These are phyloP conservation scores for Podarcis muralis DNA, from an alignment of 2,113 vertebrate genomes.

Conservation along the genomic window DNA sequence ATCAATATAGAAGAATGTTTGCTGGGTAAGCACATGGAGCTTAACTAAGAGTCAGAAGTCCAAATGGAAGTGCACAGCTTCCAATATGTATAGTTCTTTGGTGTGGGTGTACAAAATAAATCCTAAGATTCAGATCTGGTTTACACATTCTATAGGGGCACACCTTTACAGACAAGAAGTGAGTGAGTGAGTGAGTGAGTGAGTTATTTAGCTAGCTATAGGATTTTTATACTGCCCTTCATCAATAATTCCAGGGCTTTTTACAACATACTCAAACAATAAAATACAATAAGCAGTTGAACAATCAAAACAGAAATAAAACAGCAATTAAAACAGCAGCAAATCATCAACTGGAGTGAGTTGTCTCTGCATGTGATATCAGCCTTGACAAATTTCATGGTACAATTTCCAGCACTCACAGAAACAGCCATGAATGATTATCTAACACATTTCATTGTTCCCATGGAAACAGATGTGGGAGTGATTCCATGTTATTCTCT, in stretches of 20 bases:
- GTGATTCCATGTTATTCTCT: neutral
- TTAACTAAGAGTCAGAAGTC: neutral
- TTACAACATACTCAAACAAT: neutral
- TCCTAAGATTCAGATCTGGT: neutral
- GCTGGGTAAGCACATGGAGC: neutral
- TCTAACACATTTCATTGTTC: conserved; percentile 30
- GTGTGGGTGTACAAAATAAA: neutral
- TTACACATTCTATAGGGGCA: neutral
- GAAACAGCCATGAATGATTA: conserved; percentile 14
- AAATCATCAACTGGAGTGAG: neutral
- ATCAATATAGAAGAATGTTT: conserved; percentile 14
- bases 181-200: neutral
- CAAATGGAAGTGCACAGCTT: neutral
- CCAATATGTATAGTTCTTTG: neutral
- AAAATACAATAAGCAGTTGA: neutral
- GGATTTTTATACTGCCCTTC: neutral
- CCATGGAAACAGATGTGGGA: conserved; percentile 21
- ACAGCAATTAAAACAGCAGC: neutral
- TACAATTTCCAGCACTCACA: conserved; percentile 18
- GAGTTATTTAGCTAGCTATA: neutral
- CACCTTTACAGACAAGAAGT: neutral
- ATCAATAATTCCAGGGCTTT: neutral
- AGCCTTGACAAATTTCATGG: neutral
- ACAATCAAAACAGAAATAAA: neutral
- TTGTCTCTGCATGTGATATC: neutral